These are phyloP conservation scores for Nicator chloris DNA, from an alignment of 2,113 vertebrate genomes.

Conservation along the genomic window DNA sequence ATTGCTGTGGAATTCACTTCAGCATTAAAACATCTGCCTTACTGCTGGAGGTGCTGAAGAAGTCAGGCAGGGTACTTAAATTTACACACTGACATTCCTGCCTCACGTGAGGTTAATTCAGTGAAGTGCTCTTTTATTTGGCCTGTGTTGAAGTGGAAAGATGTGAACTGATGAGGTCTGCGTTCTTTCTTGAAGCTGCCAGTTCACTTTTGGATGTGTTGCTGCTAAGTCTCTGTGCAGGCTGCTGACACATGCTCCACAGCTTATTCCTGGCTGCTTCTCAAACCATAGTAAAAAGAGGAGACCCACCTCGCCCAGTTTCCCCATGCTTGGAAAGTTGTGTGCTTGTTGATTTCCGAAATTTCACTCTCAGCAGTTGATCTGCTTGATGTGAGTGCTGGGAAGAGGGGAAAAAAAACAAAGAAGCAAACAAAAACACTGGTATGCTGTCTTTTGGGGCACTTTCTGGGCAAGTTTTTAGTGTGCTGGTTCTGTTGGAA, in stretches of 20 bases:
- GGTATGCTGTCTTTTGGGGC: background rate
- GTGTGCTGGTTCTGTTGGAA: background rate
- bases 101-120: constrained; percentile 43
- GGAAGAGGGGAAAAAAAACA: background rate
- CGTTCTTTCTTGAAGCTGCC: constrained; percentile 21
- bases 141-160: constrained; percentile 36
- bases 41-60: constrained; percentile 1
- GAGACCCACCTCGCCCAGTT: background rate
- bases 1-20: background rate
- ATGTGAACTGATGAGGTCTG: constrained; percentile 43
- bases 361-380: background rate
- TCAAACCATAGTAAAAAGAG: background rate
- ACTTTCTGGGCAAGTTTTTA: background rate
- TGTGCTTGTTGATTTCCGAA: background rate
- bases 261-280: background rate
- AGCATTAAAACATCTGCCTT: constrained; percentile 2
- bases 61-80: constrained; percentile 6
- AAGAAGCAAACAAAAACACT: background rate
- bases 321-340: background rate
- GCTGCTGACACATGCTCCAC: background rate
- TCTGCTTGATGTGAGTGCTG: background rate
- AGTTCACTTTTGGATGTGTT: background rate
- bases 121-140: constrained; percentile 34
- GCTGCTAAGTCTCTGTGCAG: background rate
- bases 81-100: constrained; percentile 18